Conservation (phyloP, 2,888 invertebrate species). For the Oligia strigilis region DNA sequence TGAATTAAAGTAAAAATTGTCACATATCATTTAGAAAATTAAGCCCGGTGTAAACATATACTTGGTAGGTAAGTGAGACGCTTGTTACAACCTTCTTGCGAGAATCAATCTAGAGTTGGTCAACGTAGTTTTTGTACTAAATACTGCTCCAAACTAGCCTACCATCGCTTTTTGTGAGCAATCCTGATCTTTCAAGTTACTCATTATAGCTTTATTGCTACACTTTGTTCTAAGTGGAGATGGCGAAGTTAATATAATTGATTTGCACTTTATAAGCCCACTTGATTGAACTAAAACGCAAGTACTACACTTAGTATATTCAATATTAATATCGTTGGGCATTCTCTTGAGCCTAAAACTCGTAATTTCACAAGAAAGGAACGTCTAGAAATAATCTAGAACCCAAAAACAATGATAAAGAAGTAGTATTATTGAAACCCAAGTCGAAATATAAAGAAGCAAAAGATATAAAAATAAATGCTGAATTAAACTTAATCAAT, state of each 20-base stretch:
- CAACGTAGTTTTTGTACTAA: constrained; percentile 52
- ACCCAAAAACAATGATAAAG: neutral
- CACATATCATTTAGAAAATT: neutral
- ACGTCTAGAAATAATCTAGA: neutral
- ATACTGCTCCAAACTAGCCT: constrained; percentile 24
- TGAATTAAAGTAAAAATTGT: neutral
- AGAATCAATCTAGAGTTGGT: constrained; percentile 56
- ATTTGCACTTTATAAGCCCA: constrained; percentile 45
- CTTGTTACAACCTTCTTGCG: constrained; percentile 41
- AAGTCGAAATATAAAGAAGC: neutral
- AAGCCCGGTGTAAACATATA: neutral
- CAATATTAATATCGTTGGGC: neutral
- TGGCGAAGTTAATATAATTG: constrained; percentile 49
- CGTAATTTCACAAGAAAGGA: neutral
- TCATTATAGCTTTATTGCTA: constrained; percentile 42
- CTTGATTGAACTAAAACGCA: constrained; percentile 29
- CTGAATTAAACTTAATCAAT: neutral
- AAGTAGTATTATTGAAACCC: neutral
- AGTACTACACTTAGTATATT: neutral
- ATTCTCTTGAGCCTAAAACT: neutral
- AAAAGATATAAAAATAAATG: neutral
- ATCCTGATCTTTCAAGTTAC: constrained; percentile 42
- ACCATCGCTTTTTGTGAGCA: constrained; percentile 40
- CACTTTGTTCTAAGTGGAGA: constrained; percentile 47
- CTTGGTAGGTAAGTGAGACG: neutral